Base-by-base conservation (phyloP, 1,140 invertebrate genomes). In the Galleria mellonella region DNA sequence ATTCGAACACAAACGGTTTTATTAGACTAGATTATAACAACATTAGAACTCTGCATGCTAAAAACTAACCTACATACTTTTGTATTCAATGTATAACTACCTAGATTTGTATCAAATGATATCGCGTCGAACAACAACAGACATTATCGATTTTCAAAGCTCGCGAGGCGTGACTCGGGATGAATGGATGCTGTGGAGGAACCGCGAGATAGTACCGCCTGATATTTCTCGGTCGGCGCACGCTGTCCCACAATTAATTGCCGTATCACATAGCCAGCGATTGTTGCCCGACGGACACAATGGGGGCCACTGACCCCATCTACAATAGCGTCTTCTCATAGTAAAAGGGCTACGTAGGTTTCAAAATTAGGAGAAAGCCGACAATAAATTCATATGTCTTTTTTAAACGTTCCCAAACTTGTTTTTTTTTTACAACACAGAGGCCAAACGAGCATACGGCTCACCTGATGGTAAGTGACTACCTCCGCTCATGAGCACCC, bases 221-320 rank as follows among this genome's bases (percentile, higher is more conserved):
- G 53, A 47, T 49, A 44, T 35, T 35, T 14, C 32, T 35, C 32
- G 32, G 11, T 35, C 17, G 17, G 6, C 17, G 17, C 17, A 23
- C 17, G 17, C 17, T 23, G 17, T 23, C 17, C 32, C 12, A 35
- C 12, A 35, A 14, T 55, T 57, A 63, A 49, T 35, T 42, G 53
- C 28, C 37, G 35, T 49, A 49, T 43, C 44, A 43, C 37, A 50
- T 49, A 23, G 33, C 43, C 41, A 36, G 41, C 45, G 43, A 61
- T 62, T 64, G 55, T 62, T 53, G 38, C 43, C 14, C 7, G 30
- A 47, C 49, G 29, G 36, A 40, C 51, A 62, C 66, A 68, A 68
- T 65, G 33, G 46, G 44, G 56, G 51, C 35, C 62, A 65, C 47
- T 68, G 62, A 67, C 55, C 63, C 39, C 49, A 44, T 54, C 50